Base-by-base conservation (phyloP, 2,888 invertebrate species). In the Mythimna impura region DNA sequence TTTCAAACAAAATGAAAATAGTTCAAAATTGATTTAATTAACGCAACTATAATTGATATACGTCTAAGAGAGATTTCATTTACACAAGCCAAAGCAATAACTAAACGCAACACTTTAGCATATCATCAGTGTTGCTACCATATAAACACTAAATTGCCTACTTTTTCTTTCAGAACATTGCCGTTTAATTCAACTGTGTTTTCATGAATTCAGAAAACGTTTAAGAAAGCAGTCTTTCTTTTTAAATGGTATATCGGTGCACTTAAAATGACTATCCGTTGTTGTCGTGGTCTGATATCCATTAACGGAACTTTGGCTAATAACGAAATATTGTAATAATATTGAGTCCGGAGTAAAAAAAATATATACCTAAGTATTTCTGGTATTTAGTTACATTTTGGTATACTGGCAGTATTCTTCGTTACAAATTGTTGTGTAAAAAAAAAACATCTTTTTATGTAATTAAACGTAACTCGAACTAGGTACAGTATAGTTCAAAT, bases 71-170 rank as follows among this genome's bases (percentile, higher is more conserved):
- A 20, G 4, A 40, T n/a, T 0, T 9, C 20, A 22, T 4, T 17
- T 9, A 22, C 3, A 17, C 4, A 40, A 7, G 0, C 1, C 2
- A n/a, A 7, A 54, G 62, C 20, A 60, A 58, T 50, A 79, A 68
- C 78, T 40, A 81, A 79, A 71, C 79, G 72, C 10, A 0, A 0
- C 0, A 10, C 17, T 25, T 43, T 40, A 52, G 17, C 6, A 36
- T 36, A 47, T 7, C 17, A 5, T 17, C 17, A 68, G 54, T 79
- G 82, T 77, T 81, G 67, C 72, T 36, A 55, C 1, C 1, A 14
- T 14, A n/a, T 0, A 25, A 12, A 54, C 25, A 3, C 1, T 30
- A 68, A 80, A 62, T 30, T 64, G 20, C 80, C 2, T 0, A 22
- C 47, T 1, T 34, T 73, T 10, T 7, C 34, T 30, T 17, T 47